phyloP scores from a whole-genome alignment of 1,140 invertebrate genomes.

The Maconellicoccus hirsutus region DNA sequence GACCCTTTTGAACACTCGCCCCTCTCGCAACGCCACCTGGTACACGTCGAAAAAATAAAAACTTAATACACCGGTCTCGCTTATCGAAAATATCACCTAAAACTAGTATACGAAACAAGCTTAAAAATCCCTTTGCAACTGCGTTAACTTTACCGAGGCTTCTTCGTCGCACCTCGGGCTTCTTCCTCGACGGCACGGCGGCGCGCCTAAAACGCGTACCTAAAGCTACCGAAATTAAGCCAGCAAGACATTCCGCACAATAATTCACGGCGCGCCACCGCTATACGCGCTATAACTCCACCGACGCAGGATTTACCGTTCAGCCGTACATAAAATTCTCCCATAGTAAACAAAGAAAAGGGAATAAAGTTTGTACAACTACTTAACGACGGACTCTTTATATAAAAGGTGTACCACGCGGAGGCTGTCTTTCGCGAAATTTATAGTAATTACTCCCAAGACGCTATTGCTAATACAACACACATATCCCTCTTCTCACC shows the following conservation, averaged over 20 bases:
- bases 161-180: not conserved
- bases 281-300: too few relatives aligned
- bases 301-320: not conserved
- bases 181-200: not conserved
- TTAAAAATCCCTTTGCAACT: too few relatives aligned
- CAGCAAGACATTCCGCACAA: not conserved
- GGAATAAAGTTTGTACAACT: slow-evolving; percentile 4
- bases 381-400: not conserved
- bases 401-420: not conserved
- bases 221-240: not conserved
- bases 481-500: not conserved
- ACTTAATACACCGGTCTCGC: not conserved
- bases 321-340: not conserved
- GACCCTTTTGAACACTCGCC: too few relatives aligned
- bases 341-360: not conserved
- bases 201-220: too few relatives aligned
- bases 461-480: not conserved
- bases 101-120: too few relatives aligned
- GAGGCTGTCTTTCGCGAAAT: slow-evolving; percentile 2
- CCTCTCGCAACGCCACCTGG: too few relatives aligned
- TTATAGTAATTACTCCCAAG: slow-evolving; percentile 9
- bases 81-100: not conserved
- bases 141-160: too few relatives aligned
- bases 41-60: too few relatives aligned
- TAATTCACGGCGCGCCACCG: not conserved